phyloP scores from a whole-genome alignment of 2,113 vertebrate genomes.

The Ailuropoda melanoleuca region DNA sequence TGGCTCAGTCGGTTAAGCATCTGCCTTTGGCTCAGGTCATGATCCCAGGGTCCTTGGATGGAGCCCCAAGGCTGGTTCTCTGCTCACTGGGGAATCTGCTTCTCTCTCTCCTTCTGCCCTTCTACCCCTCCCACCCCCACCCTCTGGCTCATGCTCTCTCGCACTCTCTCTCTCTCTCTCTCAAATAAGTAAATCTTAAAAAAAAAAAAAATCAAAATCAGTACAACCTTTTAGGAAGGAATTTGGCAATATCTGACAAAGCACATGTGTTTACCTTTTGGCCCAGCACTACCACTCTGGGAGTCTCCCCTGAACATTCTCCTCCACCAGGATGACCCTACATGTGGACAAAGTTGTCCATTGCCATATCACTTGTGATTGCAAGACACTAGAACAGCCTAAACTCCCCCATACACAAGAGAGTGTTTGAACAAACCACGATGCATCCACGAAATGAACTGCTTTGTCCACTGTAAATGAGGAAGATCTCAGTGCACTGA shows the following conservation, averaged over 20 bases:
- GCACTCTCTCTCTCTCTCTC: too few species aligned
- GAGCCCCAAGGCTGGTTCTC: too few species aligned
- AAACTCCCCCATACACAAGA: not conserved
- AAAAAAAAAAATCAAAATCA: too few species aligned
- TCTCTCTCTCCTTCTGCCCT: too few species aligned
- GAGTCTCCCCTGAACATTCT: not conserved
- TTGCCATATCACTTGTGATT: not conserved
- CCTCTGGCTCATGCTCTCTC: too few species aligned
- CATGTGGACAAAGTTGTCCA: not conserved
- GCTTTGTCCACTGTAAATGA: not conserved
- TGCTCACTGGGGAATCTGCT: too few species aligned
- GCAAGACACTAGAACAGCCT: not conserved
- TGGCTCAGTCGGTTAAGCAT: too few species aligned
- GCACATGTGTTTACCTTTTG: not conserved
- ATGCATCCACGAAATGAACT: not conserved
- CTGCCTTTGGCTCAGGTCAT: too few species aligned
- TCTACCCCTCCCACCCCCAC: too few species aligned
- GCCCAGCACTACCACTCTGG: not conserved
- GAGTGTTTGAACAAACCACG: not conserved
- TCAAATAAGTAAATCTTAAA: too few species aligned
- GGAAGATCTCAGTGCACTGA: not conserved
- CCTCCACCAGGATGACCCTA: not conserved
- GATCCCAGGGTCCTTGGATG: too few species aligned
- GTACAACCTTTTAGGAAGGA: not conserved
- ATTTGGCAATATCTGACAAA: not conserved